Evolutionary conservation across 1,140 invertebrate species (phyloP).

Genomic region (Drosophila leontia): DNA sequence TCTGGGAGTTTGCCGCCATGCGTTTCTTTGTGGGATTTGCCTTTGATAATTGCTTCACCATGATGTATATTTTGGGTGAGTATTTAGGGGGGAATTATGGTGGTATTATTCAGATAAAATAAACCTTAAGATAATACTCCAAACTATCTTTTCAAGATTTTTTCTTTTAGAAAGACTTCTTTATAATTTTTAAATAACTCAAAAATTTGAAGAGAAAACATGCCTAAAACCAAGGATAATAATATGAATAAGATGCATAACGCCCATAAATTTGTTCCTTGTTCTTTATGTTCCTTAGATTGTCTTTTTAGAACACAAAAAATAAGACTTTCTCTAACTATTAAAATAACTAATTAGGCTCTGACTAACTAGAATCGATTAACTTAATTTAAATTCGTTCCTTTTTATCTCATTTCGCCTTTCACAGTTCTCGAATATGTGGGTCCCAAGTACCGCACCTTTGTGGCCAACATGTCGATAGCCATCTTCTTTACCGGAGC

Average conservation of each 20-base stretch:
- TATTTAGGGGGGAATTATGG: background rate
- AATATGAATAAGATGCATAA: background rate
- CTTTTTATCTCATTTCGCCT: slow-evolving; percentile 35
- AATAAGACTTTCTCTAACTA: background rate
- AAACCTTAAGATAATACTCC: too few relatives aligned
- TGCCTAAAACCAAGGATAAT: background rate
- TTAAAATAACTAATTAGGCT: background rate
- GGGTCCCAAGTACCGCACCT: slow-evolving; percentile 93
- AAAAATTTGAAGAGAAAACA: background rate
- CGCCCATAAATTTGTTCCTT: background rate
- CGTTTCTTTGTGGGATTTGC: slow-evolving; percentile 94
- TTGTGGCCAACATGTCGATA: slow-evolving; percentile 95
- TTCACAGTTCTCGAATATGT: slow-evolving; percentile 93
- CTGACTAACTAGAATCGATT: background rate
- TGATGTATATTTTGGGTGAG: slow-evolving; percentile 96
- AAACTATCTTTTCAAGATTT: too few relatives aligned
- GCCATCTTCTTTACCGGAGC: slow-evolving; percentile 94
- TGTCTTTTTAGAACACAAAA: background rate
- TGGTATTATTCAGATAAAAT: too few relatives aligned
- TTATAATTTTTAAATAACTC: background rate
- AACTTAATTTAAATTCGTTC: background rate
- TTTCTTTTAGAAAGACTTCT: background rate
- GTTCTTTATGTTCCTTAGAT: background rate
- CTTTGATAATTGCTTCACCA: slow-evolving; percentile 96
- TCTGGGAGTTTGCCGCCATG: slow-evolving; percentile 91